A percentile compares a stretch with the other conserved stretches of the same genome.
phyloP scores from a whole-genome alignment of 2,113 vertebrate species.

The Pluvianellus socialis region DNA sequence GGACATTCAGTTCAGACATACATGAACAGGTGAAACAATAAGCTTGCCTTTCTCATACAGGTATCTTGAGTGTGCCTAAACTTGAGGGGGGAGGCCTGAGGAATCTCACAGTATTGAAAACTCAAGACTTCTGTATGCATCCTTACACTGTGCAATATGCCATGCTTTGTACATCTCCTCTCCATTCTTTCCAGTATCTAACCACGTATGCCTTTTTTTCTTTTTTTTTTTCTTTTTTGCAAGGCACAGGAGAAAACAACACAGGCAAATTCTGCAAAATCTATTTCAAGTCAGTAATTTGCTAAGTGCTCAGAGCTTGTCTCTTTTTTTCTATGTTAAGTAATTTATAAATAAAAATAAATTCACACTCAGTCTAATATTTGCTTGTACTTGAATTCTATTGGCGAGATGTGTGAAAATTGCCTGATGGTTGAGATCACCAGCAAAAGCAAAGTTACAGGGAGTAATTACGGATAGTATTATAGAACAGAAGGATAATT shows the following conservation, averaged over 20 bases:
- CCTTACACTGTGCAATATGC: not conserved
- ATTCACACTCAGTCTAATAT: slow-evolving; percentile 61
- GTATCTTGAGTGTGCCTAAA: not conserved
- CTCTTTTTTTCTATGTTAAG: slow-evolving; percentile 24
- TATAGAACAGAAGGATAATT: slow-evolving; percentile 70
- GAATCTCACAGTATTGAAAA: not conserved
- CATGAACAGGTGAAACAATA: not conserved
- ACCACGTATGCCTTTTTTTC: not conserved
- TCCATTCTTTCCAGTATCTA: not conserved
- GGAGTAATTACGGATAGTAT: slow-evolving; percentile 63
- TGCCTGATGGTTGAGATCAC: slow-evolving; percentile 70
- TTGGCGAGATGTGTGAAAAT: slow-evolving; percentile 67
- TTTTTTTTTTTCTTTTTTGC: not conserved
- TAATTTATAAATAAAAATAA: slow-evolving; percentile 67
- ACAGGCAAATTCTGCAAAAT: not conserved
- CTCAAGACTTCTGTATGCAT: not conserved
- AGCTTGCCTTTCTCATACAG: not conserved
- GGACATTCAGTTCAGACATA: not conserved
- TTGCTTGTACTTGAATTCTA: slow-evolving; percentile 63
- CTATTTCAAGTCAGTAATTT: slow-evolving; percentile 56
- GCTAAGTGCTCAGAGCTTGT: slow-evolving; percentile 40
- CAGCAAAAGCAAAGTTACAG: slow-evolving; percentile 65
- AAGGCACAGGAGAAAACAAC: slow-evolving; percentile 18
- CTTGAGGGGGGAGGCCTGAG: not conserved
- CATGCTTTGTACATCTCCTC: not conserved